These are phyloP conservation scores for Aporophyla nigra DNA, from an alignment of 2,888 invertebrate genomes.

Conservation along the genomic window DNA sequence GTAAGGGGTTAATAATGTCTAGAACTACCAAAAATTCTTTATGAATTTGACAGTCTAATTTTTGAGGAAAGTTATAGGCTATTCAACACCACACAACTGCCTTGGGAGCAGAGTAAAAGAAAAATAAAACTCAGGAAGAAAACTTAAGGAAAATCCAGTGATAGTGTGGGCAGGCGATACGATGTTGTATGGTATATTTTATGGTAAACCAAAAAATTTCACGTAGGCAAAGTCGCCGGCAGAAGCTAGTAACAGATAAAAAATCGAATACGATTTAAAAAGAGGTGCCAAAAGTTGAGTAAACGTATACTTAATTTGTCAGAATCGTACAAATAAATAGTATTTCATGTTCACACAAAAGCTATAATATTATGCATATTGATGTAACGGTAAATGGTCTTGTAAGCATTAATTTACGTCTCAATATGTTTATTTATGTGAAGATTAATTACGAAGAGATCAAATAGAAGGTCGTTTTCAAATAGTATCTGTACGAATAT, in stretches of 20 bases:
- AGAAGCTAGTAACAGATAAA: slow-evolving; percentile 2
- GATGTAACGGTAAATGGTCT: slow-evolving; percentile 56
- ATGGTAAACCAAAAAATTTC: no score
- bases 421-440: slow-evolving; percentile 61
- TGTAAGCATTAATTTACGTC: slow-evolving; percentile 68
- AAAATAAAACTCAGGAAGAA: no score
- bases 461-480: slow-evolving; percentile 63
- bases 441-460: slow-evolving; percentile 66
- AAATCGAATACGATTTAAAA: slow-evolving; percentile 45
- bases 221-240: no score
- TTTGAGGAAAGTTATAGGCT: no score
- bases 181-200: no score
- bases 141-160: no score
- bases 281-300: slow-evolving; percentile 58
- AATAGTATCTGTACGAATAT: slow-evolving; percentile 60
- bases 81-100: no score
- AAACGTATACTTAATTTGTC: slow-evolving; percentile 64
- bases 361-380: slow-evolving; percentile 60
- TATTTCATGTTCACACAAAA: slow-evolving; percentile 64
- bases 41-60: no score
- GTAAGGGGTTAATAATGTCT: no score
- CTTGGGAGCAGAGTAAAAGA: no score
- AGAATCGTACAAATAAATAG: slow-evolving; percentile 52
- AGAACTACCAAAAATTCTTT: no score
- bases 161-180: no score